phyloP scores from a whole-genome alignment of 2,797 vertebrate species.

The Aplochiton taeniatus region DNA sequence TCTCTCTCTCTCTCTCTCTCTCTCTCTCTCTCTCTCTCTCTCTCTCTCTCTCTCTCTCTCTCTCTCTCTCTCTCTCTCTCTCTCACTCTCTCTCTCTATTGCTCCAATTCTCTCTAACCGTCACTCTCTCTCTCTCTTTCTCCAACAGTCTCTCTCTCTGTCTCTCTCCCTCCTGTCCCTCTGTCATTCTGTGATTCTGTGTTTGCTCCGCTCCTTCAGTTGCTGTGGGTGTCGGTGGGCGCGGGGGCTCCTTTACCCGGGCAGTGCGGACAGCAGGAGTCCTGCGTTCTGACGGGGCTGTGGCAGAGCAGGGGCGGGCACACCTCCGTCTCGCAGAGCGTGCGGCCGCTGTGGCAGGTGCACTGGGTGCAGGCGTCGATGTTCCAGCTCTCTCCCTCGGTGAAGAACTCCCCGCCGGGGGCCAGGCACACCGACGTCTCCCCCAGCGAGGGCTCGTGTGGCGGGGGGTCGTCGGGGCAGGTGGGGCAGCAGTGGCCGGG shows the following conservation, averaged over 20 bases:
- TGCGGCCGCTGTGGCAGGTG: slow-evolving; percentile 84
- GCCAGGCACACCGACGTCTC: slow-evolving; percentile 84
- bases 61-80: neutral
- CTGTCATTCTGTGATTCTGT: neutral
- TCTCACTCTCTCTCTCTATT: neutral
- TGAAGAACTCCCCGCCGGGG: slow-evolving; percentile 85
- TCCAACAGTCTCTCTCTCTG: no score
- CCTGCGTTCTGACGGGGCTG: slow-evolving; percentile 82
- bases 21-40: neutral
- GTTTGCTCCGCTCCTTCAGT: neutral
- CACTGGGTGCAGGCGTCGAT: slow-evolving; percentile 91
- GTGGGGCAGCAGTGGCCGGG: slow-evolving; percentile 86
- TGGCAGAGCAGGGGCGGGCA: slow-evolving; percentile 89
- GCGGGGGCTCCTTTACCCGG: slow-evolving; percentile 69
- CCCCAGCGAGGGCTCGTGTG: slow-evolving; percentile 60
- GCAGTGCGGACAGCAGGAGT: slow-evolving; percentile 89
- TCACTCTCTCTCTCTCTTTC: neutral
- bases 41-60: neutral
- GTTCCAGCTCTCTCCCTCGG: slow-evolving; percentile 89
- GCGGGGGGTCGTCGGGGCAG: slow-evolving; percentile 76
- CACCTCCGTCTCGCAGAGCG: slow-evolving; percentile 89
- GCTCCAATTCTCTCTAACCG: neutral
- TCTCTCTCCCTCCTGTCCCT: no score
- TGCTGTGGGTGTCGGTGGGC: neutral
- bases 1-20: neutral